phyloP scores from a whole-genome alignment of 2,113 vertebrate genomes.

The Caloenas nicobarica region DNA sequence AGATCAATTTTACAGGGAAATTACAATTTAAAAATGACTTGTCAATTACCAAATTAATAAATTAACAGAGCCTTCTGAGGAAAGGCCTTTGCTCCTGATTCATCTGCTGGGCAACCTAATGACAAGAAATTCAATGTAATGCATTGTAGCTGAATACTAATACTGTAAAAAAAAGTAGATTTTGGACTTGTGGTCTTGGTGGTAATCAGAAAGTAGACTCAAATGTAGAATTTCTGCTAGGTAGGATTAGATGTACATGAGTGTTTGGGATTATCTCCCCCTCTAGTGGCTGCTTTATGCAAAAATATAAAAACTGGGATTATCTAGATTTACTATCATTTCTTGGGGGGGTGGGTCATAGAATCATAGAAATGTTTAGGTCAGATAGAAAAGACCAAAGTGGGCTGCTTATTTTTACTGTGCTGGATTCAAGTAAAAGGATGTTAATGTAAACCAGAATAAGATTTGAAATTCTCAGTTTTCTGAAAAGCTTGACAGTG shows the following conservation, averaged over 20 bases:
- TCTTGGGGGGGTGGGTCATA: neutral
- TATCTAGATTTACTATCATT: neutral
- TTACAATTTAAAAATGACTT: neutral
- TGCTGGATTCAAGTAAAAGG: neutral
- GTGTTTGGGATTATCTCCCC: constrained; percentile 35
- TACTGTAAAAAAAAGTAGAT: neutral
- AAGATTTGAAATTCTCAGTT: neutral
- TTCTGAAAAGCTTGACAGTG: neutral
- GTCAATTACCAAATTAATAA: neutral
- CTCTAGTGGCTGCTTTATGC: constrained; percentile 51
- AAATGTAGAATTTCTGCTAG: neutral
- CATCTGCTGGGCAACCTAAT: neutral
- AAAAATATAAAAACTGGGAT: neutral
- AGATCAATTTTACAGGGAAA: neutral
- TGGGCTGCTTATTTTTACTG: neutral
- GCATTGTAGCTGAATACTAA: neutral
- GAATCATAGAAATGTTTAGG: neutral
- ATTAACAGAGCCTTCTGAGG: neutral
- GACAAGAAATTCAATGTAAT: neutral
- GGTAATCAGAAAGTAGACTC: neutral
- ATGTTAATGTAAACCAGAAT: neutral
- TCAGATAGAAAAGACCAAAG: neutral
- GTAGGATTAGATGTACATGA: neutral
- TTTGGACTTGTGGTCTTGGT: neutral
- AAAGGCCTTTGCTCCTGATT: neutral